Conservation (phyloP, 2,888 invertebrate species). For the Hirtodrosophila alboralis region DNA sequence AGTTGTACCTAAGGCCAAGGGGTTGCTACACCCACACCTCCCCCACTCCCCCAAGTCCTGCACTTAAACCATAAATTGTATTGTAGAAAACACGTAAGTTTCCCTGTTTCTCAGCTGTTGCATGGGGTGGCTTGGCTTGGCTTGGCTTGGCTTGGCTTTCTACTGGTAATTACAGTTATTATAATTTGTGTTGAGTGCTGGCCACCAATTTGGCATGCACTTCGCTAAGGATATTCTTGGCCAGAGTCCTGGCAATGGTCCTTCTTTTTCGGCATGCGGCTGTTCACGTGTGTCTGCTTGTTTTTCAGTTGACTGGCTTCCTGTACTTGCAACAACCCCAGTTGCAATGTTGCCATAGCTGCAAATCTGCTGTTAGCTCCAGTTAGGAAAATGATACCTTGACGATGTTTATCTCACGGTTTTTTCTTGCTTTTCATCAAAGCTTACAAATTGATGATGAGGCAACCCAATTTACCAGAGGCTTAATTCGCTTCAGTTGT, state of each 20-base stretch:
- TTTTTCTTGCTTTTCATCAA: slow-evolving; percentile 22
- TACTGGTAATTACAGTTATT: slow-evolving; percentile 74
- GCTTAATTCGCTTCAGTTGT: slow-evolving; percentile 63
- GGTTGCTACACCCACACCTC: slow-evolving; percentile 41
- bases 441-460: slow-evolving; percentile 62
- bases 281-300: slow-evolving; percentile 66
- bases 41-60: slow-evolving; percentile 23
- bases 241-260: no score
- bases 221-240: neutral
- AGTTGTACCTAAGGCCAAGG: slow-evolving; percentile 18
- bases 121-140: slow-evolving; percentile 21
- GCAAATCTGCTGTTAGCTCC: slow-evolving; percentile 43
- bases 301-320: slow-evolving; percentile 55
- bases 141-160: no score
- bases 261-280: slow-evolving; percentile 5
- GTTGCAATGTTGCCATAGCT: slow-evolving; percentile 52
- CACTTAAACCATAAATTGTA: slow-evolving; percentile 64
- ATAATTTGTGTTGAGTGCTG: slow-evolving; percentile 76
- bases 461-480: slow-evolving; percentile 41
- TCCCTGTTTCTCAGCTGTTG: slow-evolving; percentile 5
- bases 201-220: slow-evolving; percentile 36
- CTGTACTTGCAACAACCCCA: slow-evolving; percentile 51
- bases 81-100: slow-evolving; percentile 62
- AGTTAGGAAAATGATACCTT: slow-evolving; percentile 59
- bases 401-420: slow-evolving; percentile 60